Conservation (phyloP, 1,140 invertebrate genomes). For the Bombus breviceps region DNA sequence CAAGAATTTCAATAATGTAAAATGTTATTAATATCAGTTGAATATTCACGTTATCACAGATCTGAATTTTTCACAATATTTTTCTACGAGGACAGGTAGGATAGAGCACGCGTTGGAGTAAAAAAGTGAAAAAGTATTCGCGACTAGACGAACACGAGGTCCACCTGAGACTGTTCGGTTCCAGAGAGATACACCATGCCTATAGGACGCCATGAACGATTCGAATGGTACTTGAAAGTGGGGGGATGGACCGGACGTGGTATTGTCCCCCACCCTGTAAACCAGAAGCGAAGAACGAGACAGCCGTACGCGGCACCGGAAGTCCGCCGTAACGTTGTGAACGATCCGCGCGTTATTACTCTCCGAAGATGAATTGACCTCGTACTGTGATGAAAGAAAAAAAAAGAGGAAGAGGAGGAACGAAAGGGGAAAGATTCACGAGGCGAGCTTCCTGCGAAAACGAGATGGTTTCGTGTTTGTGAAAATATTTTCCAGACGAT, state of each 20-base stretch:
- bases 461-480: neutral
- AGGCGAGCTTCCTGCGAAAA: conserved; percentile 6
- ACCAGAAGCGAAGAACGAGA: conserved; percentile 46
- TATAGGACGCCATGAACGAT: conserved; percentile 68
- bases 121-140: neutral
- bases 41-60: neutral
- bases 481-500: conserved; percentile 1
- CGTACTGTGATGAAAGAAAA: neutral
- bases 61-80: too few species aligned
- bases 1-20: neutral
- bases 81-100: neutral
- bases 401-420: neutral
- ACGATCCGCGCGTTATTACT: conserved; percentile 48
- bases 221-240: conserved; percentile 57
- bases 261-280: conserved; percentile 74
- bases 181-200: conserved; percentile 59
- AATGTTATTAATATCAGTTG: neutral
- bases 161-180: conserved; percentile 65
- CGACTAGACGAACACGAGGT: conserved; percentile 56
- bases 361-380: conserved; percentile 46
- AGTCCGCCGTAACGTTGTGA: conserved; percentile 54
- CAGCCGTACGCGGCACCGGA: conserved; percentile 68
- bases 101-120: neutral
- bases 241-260: conserved; percentile 78
- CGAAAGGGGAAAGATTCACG: neutral